Evolutionary conservation across 2,113 vertebrate species (phyloP).

Genomic region (Dicaeum eximium): DNA sequence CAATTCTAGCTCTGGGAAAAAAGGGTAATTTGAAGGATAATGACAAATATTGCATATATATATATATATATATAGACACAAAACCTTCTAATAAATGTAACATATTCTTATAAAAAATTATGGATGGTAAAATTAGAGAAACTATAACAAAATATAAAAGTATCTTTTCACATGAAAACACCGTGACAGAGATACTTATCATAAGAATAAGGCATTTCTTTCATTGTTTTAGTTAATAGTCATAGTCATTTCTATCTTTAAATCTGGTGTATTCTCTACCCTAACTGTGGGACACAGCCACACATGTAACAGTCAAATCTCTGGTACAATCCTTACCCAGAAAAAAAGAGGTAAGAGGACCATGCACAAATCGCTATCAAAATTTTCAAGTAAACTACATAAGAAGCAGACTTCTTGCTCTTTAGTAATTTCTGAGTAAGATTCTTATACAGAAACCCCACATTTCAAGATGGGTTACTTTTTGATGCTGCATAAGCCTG

Average conservation of each 20-base stretch:
- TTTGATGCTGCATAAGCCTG: conserved; percentile 45
- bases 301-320: background rate
- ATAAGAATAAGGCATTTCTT: background rate
- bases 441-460: background rate
- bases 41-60: background rate
- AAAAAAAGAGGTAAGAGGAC: background rate
- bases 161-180: background rate
- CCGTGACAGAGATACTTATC: background rate
- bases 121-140: background rate
- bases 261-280: background rate
- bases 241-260: background rate
- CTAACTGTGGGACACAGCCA: background rate
- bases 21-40: background rate
- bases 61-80: background rate
- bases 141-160: background rate
- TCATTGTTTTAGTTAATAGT: background rate
- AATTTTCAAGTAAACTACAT: background rate
- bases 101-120: background rate
- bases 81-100: background rate
- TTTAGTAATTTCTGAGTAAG: background rate
- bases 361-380: background rate
- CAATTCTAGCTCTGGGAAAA: background rate
- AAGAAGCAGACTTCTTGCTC: background rate
- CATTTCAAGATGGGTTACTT: background rate
- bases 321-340: background rate